Conservation (phyloP, 2,113 vertebrate species). For the Macroglossus sobrinus region DNA sequence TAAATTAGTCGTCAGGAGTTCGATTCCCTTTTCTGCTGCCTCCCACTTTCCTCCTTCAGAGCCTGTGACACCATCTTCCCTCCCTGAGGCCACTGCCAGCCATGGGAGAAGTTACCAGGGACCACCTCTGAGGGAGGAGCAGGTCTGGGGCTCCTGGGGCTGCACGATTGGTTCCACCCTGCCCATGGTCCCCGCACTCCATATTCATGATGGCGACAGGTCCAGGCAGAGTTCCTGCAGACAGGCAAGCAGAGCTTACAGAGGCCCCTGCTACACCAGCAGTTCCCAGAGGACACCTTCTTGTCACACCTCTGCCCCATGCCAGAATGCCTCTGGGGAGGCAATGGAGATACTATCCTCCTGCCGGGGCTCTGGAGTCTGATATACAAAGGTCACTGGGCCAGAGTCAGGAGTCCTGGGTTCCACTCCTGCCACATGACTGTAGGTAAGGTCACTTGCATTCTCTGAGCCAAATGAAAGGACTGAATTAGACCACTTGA, state of each 20-base stretch:
- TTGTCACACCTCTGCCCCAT: background rate
- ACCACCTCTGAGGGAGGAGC: no score
- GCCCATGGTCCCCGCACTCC: rapidly evolving
- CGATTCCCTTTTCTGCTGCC: background rate
- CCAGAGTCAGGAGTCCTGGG: background rate
- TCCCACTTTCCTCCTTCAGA: background rate
- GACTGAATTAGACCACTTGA: background rate
- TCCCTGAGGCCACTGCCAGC: background rate
- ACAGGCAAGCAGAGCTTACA: background rate
- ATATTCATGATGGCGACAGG: background rate
- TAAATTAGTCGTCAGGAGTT: background rate
- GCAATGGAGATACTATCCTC: background rate
- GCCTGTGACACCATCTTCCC: background rate
- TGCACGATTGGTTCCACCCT: background rate
- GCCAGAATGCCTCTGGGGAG: background rate
- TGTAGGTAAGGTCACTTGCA: background rate
- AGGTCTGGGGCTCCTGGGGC: background rate
- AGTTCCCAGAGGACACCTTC: background rate
- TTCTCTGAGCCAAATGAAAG: background rate
- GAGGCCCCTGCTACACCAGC: background rate
- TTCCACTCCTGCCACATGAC: background rate
- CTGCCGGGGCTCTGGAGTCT: background rate
- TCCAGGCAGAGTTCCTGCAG: rapidly evolving
- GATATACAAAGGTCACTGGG: background rate
- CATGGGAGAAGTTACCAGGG: background rate